These are phyloP conservation scores for Spheniscus humboldti DNA, from an alignment of 2,797 vertebrate species.

Conservation along the genomic window DNA sequence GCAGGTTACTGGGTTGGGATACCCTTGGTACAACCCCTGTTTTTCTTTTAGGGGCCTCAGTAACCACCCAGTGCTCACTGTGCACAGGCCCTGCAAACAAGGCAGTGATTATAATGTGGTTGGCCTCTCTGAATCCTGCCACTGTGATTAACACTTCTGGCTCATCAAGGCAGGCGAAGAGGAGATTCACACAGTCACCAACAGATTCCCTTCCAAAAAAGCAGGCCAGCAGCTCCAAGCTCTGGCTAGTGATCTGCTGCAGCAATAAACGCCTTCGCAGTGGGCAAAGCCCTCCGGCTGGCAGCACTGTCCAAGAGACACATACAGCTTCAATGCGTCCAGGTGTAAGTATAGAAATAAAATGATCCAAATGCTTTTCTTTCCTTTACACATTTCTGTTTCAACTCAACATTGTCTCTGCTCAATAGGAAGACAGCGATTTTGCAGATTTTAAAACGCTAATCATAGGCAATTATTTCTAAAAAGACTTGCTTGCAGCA, in stretches of 20 bases:
- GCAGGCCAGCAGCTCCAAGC: neutral
- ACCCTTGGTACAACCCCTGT: accelerated
- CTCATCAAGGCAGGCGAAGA: neutral
- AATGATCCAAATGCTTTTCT: neutral
- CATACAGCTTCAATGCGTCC: neutral
- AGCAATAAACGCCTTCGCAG: neutral
- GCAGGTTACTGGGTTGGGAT: neutral
- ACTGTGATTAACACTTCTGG: neutral
- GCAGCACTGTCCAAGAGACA: neutral
- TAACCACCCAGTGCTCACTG: neutral
- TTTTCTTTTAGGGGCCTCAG: neutral
- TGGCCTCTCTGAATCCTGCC: neutral
- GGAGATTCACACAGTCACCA: neutral
- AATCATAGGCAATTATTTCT: conserved; percentile 43
- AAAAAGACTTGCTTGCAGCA: conserved; percentile 27
- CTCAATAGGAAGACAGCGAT: conserved; percentile 35
- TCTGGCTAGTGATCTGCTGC: neutral
- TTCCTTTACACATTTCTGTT: conserved; percentile 41
- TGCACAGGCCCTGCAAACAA: accelerated
- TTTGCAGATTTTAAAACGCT: conserved; percentile 55
- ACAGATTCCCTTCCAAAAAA: neutral
- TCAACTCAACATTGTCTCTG: conserved; percentile 38
- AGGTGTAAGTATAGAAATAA: conserved; percentile 43
- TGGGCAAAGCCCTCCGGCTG: neutral
- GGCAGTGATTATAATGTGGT: neutral